Conservation (phyloP, 2,113 vertebrate genomes). For the Synodontis membranacea region DNA sequence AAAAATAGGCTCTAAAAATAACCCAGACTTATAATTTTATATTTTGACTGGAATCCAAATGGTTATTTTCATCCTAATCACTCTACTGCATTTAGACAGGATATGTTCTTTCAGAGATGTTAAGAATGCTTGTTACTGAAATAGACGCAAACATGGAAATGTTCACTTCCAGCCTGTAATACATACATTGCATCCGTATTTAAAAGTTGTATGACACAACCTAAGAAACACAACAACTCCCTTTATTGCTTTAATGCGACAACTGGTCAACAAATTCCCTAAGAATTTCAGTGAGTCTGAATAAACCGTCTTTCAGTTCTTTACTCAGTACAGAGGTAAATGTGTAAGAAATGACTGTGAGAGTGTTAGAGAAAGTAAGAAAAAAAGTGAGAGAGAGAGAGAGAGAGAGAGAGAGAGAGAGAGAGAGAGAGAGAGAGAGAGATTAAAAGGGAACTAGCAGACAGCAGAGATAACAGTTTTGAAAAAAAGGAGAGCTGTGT, state of each 20-base stretch:
- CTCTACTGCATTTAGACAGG: background rate
- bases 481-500: constrained; percentile 4
- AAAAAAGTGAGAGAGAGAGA: background rate
- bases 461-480: constrained; percentile 8
- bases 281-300: background rate
- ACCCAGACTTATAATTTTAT: constrained; percentile 46
- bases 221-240: background rate
- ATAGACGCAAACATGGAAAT: background rate
- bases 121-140: background rate
- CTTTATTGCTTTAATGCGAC: background rate
- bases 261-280: background rate
- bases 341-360: background rate
- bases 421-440: background rate
- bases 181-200: background rate
- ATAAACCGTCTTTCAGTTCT: background rate
- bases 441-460: background rate
- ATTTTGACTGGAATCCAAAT: constrained; percentile 51
- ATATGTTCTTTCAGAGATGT: background rate
- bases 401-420: background rate
- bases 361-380: background rate
- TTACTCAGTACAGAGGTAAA: background rate
- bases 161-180: background rate
- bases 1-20: constrained; percentile 42
- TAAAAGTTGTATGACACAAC: background rate
- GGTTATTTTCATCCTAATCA: background rate